Conservation (phyloP, 2,797 vertebrate genomes). For the Helicolenus hilgendorfi region DNA sequence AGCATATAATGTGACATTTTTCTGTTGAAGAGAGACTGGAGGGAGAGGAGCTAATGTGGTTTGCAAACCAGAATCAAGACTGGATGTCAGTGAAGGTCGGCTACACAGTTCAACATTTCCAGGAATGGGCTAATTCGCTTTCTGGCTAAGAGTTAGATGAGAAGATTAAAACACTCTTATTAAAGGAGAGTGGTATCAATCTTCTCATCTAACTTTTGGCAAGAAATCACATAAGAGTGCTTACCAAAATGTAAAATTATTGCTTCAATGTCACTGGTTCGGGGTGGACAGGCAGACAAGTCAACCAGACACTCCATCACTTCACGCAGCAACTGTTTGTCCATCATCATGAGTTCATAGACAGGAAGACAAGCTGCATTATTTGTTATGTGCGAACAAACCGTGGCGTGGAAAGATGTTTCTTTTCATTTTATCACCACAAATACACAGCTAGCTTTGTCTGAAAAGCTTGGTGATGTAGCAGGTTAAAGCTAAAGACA, state of each 20-base stretch:
- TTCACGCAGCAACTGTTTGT: background rate
- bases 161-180: background rate
- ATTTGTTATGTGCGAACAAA: constrained; percentile 8
- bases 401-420: constrained; percentile 3
- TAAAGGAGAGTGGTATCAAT: background rate
- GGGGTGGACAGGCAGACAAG: background rate
- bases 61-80: background rate
- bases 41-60: background rate
- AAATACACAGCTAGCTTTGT: constrained; percentile 37
- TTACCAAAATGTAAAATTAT: background rate
- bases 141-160: background rate
- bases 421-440: constrained; percentile 1
- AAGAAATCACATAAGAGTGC: background rate
- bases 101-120: background rate
- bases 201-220: background rate
- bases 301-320: background rate
- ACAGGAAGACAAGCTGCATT: background rate
- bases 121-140: background rate
- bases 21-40: background rate
- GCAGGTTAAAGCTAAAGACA: constrained; percentile 73
- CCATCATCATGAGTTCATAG: constrained; percentile 27
- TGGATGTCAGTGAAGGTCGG: background rate
- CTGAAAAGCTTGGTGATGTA: constrained; percentile 24
- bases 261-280: background rate
- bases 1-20: background rate